Evolutionary conservation across 2,797 vertebrate genomes (phyloP), one percentile per base, ranked within the genome.

Genomic region (Eremophila alpestris): DNA sequence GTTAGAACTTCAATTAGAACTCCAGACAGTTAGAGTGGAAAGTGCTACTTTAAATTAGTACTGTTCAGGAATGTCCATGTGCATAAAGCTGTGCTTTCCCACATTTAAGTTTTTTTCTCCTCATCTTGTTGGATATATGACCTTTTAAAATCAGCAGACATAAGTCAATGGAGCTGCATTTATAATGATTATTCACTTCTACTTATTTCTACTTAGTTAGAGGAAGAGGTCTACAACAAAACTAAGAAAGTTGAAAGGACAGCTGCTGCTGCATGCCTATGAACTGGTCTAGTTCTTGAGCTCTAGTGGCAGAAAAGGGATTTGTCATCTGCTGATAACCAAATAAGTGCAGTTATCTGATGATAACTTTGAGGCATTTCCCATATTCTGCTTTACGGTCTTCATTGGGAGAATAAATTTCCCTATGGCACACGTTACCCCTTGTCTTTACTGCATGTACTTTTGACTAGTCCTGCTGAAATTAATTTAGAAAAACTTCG

Each of bases 81-180:
- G 13, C 3, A 7, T 68, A 20, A 64, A 68, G 5, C 24, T 5
- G 82, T 55, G 13, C 30, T 91, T 70, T 77, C 16, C 29, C 13
- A 14, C 1, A 0, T n/a, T 56, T 20, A 2, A 1, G 14, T 17
- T 56, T 58, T 58, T 63, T 62, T 32, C 14, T 65, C 15, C 1
- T 10, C 1, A 5, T 80, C 22, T 69, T 48, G 4, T 45, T 59
- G 11, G 30, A 16, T 43, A 16, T 5, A 13, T 16, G n/a, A 55
- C 29, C 51, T 67, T 48, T 40, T 55, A 11, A 90, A 67, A 77
- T 49, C 16, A 70, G n/a, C 30, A 70, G 8, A 17, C 46, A 17
- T 16, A 51, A 77, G 43, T n/a, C 56, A 79, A 29, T 43, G 15
- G 34, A 29, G 20, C 41, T 52, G 6, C 34, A 4, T 69, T 59